Evolutionary conservation across 2,113 vertebrate genomes (phyloP).

Genomic region (Pseudopodoces humilis): DNA sequence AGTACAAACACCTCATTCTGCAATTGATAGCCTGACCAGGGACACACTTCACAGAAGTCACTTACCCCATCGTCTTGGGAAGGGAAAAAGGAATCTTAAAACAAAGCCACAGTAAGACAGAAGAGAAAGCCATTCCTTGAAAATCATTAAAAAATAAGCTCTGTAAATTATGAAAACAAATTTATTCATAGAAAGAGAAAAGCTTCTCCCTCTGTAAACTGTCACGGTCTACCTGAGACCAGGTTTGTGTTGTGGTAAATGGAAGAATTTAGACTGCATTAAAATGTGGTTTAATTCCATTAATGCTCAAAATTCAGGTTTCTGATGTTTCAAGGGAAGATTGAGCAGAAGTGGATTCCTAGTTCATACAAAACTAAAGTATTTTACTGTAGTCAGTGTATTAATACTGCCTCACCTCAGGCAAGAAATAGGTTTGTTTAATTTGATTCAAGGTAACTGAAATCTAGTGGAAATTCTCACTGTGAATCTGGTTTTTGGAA

Average conservation of each 20-base stretch:
- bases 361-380: background rate
- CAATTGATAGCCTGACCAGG: background rate
- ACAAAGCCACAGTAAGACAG: background rate
- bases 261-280: background rate
- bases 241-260: background rate
- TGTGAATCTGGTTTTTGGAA: background rate
- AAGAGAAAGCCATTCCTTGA: background rate
- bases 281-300: background rate
- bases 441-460: background rate
- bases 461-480: background rate
- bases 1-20: background rate
- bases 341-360: background rate
- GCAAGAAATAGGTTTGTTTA: background rate
- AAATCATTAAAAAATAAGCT: background rate
- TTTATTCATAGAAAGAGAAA: background rate
- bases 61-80: background rate
- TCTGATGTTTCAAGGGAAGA: background rate
- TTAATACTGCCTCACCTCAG: background rate
- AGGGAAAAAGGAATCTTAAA: background rate
- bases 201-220: background rate
- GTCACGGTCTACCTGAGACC: background rate
- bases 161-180: background rate
- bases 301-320: background rate
- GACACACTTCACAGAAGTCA: background rate
- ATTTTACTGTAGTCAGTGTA: background rate